Evolutionary conservation across 2,113 vertebrate species (phyloP).

Genomic region (Catharus fuscescens): DNA sequence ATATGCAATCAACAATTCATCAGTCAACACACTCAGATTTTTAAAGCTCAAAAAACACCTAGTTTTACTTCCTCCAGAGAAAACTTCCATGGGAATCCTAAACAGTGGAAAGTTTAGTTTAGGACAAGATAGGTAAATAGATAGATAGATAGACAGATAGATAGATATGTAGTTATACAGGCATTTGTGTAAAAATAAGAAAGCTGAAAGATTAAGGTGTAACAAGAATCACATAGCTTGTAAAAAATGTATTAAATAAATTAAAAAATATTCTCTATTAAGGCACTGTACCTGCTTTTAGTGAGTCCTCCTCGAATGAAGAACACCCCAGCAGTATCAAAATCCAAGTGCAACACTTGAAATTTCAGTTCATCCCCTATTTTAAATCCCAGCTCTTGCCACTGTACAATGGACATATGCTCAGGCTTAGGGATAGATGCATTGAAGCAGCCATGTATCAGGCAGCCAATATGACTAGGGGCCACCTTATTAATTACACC

Average conservation of each 20-base stretch:
- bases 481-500: constrained; percentile 93
- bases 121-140: background rate
- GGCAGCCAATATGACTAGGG: constrained; percentile 88
- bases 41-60: background rate
- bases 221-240: background rate
- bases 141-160: too few species aligned
- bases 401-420: constrained; percentile 79
- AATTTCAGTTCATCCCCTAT: constrained; percentile 88
- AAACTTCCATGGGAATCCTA: background rate
- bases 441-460: constrained; percentile 96
- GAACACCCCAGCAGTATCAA: constrained; percentile 88
- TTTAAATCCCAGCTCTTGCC: constrained; percentile 82
- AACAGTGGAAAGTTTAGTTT: background rate
- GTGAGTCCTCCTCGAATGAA: constrained; percentile 88
- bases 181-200: background rate
- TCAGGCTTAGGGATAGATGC: constrained; percentile 90
- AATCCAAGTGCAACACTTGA: constrained; percentile 87
- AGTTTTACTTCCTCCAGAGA: background rate
- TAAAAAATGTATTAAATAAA: background rate
- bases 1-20: background rate
- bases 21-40: background rate
- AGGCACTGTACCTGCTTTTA: constrained; percentile 75
- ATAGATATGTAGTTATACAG: background rate
- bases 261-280: background rate
- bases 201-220: background rate